Percentiles rank a stretch among this genome's conserved stretches.
These are phyloP conservation scores for Andrena praecox DNA, from an alignment of 2,888 invertebrate genomes.

Conservation along the genomic window DNA sequence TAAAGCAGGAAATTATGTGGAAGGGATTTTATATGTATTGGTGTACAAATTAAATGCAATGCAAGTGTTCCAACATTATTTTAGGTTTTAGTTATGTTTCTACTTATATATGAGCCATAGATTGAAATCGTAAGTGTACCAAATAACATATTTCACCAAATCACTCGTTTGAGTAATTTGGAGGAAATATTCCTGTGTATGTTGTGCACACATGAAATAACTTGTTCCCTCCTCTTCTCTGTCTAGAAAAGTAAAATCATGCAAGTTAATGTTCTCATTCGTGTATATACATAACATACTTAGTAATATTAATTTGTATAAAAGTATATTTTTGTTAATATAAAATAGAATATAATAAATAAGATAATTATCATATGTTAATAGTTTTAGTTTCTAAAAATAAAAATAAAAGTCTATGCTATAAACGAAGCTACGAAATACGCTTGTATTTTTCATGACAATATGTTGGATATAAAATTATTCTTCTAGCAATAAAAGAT, in stretches of 20 bases:
- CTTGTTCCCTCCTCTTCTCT: constrained; percentile 6
- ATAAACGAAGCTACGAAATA: neutral
- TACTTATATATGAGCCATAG: too few species aligned
- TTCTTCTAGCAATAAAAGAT: constrained; percentile 79
- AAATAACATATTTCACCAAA: constrained; percentile 1
- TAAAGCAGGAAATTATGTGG: neutral
- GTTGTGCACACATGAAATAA: constrained; percentile 16
- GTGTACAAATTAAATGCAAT: too few species aligned
- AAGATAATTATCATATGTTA: neutral
- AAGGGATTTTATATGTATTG: neutral
- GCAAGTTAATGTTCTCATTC: too few species aligned
- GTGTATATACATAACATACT: too few species aligned
- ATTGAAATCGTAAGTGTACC: neutral
- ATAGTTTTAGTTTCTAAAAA: neutral
- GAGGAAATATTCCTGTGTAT: neutral
- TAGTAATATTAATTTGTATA: neutral
- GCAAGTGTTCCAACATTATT: too few species aligned
- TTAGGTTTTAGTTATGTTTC: too few species aligned
- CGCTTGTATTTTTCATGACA: constrained; percentile 20
- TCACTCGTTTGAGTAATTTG: neutral
- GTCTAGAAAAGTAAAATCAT: neutral
- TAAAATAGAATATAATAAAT: neutral
- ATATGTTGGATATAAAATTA: constrained; percentile 49
- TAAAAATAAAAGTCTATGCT: neutral
- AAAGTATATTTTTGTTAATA: neutral